Conservation (phyloP, 2,113 vertebrate species). For the Ranitomeya imitator region DNA sequence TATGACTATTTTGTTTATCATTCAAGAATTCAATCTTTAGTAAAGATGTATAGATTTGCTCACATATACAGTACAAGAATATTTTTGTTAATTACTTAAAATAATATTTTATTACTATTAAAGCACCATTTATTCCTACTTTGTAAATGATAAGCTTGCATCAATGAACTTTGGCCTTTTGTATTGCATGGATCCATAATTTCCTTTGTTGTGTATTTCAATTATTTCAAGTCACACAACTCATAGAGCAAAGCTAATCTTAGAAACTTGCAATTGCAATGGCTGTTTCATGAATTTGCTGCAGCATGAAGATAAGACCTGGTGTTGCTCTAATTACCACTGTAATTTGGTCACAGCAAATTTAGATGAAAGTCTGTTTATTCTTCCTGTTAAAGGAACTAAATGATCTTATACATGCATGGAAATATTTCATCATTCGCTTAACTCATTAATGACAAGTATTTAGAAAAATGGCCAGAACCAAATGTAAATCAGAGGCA, state of each 20-base stretch:
- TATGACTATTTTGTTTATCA: neutral
- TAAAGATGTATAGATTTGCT: neutral
- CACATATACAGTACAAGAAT: neutral
- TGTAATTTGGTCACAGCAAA: conserved; percentile 42
- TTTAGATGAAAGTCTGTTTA: conserved; percentile 33
- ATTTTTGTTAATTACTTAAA: neutral
- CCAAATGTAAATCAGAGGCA: neutral
- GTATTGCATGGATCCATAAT: neutral
- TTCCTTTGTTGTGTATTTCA: neutral
- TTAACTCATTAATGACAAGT: conserved; percentile 14
- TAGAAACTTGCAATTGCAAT: conserved; percentile 28
- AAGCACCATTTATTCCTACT: neutral
- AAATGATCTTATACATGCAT: conserved; percentile 45
- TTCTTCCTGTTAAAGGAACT: conserved; percentile 24
- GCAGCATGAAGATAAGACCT: conserved; percentile 37
- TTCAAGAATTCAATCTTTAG: neutral
- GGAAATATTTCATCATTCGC: neutral
- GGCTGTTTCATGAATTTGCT: conserved; percentile 35
- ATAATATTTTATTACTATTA: neutral
- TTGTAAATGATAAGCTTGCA: neutral
- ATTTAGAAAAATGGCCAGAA: neutral
- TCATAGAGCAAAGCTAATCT: conserved; percentile 19
- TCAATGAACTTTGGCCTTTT: neutral
- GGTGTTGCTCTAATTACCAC: conserved; percentile 31
- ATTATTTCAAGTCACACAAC: neutral